Base-by-base conservation (phyloP, 2,888 invertebrate genomes). In the Latrodectus hesperus region DNA sequence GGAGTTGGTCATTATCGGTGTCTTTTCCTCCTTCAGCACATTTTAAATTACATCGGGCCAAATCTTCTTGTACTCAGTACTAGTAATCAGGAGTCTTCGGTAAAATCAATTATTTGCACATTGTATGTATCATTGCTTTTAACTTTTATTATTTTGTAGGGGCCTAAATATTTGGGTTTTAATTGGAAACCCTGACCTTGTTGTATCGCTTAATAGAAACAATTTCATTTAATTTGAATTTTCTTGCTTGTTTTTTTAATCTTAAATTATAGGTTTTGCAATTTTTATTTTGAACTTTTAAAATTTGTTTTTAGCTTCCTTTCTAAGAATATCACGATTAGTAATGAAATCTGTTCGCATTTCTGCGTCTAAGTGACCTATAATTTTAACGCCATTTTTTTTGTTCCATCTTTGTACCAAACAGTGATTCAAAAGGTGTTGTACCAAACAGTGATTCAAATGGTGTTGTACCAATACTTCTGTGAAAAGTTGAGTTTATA, bases 251-350 rank as follows among this genome's bases (percentile, higher is more conserved):
- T 26, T 38, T 75, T n/a, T n/a, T 1, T 38, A n/a, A n/a, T 5
- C 6, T 14, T 2, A 64, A 38, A 38, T 75, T 75, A 10, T 75
- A 64, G 22, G 26, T 64, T 9, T 14, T 1, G 12, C 14, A 3
- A 60, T 26, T 75, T 60, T 38, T 22, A 11, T 74, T 14, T 74
- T 55, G 74, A 22, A 55, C 55, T 55, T 55, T 55, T 12, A 11
- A 55, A 16, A 64, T 75, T 26, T 77, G 77, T 17, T 64, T 12
- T 75, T 75, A 3, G 64, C 60, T 38, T 75, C 74, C 4, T 55
- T 12, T 6, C 38, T 26, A 12, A 60, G n/a, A 11, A n/a, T 60
- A 74, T 74, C 60, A 16, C 74, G 22, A 4, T 53, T 1, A 22
- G 22, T 17, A 14, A 10, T 53, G 9, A 74, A 38, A 22, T 9